Base-by-base conservation (phyloP, 2,797 vertebrate species). In the Thamnophis elegans region DNA sequence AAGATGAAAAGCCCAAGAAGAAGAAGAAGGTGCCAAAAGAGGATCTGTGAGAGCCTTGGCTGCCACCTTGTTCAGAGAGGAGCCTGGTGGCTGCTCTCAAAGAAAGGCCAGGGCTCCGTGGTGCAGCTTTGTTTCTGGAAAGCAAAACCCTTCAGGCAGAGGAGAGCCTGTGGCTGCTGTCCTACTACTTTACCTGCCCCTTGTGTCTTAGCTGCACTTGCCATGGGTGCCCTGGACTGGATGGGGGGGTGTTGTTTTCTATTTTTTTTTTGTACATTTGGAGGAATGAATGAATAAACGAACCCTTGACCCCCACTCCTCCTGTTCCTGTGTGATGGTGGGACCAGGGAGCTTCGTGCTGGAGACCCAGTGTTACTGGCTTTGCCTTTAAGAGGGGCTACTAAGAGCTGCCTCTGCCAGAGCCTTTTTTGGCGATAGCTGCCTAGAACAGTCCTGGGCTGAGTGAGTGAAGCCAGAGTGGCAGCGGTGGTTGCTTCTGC, bases 11-110 rank as follows among this genome's bases (percentile, higher is more conserved):
- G 68, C 97, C 99, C 91, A 96, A 98, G 95, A 98, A 99, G 96
- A 98, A 99, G 96, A 99, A 99, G 98, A 98, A 98, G 97, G 99
- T 99, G 0, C 86, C 90, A 93, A 97, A 98, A 93, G 98, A 98
- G 62, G 98, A 98, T 96, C 98, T 99, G 98, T 99, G 98, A 98
- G 98, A 93, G 91, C 85, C 93, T 42, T 89, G 91, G 92, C 89
- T 10, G 14, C 93, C 47, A 1, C 92, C 93, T 92, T 95, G 62
- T 95, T 88, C 87, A 94, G 93, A 96, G 94, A 95, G 95, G 95
- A 96, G 97, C 94, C 97, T 82, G 94, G 82, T 90, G 86, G 96
- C 94, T 95, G 96, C 91, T 92, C 92, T 93, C 93, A 95, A 95
- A 91, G 92, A 95, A 96, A 92, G 93, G 95, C 68, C 78, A 93